phyloP scores from a whole-genome alignment of 2,113 vertebrate genomes.

The Paramisgurnus dabryanus region DNA sequence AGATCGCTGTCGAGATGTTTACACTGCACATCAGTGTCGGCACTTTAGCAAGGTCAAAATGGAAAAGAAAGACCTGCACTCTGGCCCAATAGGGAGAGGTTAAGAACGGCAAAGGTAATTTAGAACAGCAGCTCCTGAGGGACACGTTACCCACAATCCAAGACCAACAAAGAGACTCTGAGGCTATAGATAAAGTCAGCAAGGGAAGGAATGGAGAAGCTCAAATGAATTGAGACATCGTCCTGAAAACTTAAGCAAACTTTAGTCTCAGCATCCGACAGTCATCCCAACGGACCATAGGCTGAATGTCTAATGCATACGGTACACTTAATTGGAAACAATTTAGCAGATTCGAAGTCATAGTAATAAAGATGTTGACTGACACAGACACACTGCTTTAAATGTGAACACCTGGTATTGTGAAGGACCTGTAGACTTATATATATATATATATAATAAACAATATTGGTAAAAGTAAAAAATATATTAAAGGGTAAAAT shows the following conservation, averaged over 20 bases:
- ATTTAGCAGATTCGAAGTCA: too few species aligned
- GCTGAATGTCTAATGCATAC: too few species aligned
- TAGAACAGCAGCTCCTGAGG: slow-evolving; percentile 50
- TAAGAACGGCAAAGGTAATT: slow-evolving; percentile 49
- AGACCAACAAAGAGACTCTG: slow-evolving; percentile 45
- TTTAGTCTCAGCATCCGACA: too few species aligned
- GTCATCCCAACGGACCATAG: too few species aligned
- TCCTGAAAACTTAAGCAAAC: not conserved
- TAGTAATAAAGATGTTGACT: too few species aligned
- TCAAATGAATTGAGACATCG: not conserved
- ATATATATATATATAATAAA: too few species aligned
- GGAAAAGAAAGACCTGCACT: slow-evolving; percentile 33
- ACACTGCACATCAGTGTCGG: slow-evolving; percentile 31
- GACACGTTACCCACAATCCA: slow-evolving; percentile 46
- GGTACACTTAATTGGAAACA: too few species aligned
- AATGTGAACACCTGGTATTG: too few species aligned
- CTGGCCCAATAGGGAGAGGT: slow-evolving; percentile 39
- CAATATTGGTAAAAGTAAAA: too few species aligned
- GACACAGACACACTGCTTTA: too few species aligned
- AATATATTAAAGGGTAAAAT: too few species aligned
- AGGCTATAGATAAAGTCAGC: slow-evolving; percentile 42
- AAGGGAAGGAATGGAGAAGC: slow-evolving; percentile 7
- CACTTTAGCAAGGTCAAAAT: slow-evolving; percentile 25
- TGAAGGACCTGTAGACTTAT: too few species aligned
- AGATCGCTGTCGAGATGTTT: slow-evolving; percentile 45